Percentiles rank a stretch among this genome's conserved stretches.
These are phyloP conservation scores for Pampus argenteus DNA, from an alignment of 2,797 vertebrate genomes.

Conservation along the genomic window DNA sequence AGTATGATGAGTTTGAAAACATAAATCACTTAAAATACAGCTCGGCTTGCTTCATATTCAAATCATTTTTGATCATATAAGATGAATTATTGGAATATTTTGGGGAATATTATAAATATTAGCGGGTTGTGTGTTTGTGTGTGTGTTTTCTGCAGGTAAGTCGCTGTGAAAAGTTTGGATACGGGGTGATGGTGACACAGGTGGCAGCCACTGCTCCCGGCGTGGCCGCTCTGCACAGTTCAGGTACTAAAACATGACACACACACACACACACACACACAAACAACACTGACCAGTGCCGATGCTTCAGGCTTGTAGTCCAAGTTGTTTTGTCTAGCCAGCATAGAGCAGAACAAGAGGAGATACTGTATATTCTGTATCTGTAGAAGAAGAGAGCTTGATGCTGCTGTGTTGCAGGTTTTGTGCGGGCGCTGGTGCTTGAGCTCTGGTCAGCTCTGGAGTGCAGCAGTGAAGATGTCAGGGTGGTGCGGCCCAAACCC, in stretches of 20 bases:
- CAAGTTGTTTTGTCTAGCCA: constrained; percentile 1
- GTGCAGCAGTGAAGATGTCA: constrained; percentile 92
- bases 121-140: background rate
- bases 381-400: too few relatives aligned
- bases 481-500: constrained; percentile 88
- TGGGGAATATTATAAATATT: too few relatives aligned
- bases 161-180: constrained; percentile 91
- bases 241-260: constrained; percentile 82
- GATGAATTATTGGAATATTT: too few relatives aligned
- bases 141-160: constrained; percentile 82
- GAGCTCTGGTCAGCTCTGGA: constrained; percentile 94
- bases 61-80: too few relatives aligned
- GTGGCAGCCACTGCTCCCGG: constrained; percentile 91
- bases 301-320: constrained; percentile 2
- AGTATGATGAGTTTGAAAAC: constrained; percentile 1
- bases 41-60: background rate
- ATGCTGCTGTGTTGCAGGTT: constrained; percentile 83
- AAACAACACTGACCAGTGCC: constrained; percentile 15
- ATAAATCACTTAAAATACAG: constrained; percentile 8
- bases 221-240: constrained; percentile 86
- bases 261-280: too few relatives aligned
- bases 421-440: constrained; percentile 87
- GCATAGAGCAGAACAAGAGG: constrained; percentile 4
- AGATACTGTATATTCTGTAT: too few relatives aligned
- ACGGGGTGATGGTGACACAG: constrained; percentile 92